Percentiles rank a stretch among this genome's conserved stretches.
Conservation (phyloP, 2,888 invertebrate genomes). For the Cylindroiulus punctatus region DNA sequence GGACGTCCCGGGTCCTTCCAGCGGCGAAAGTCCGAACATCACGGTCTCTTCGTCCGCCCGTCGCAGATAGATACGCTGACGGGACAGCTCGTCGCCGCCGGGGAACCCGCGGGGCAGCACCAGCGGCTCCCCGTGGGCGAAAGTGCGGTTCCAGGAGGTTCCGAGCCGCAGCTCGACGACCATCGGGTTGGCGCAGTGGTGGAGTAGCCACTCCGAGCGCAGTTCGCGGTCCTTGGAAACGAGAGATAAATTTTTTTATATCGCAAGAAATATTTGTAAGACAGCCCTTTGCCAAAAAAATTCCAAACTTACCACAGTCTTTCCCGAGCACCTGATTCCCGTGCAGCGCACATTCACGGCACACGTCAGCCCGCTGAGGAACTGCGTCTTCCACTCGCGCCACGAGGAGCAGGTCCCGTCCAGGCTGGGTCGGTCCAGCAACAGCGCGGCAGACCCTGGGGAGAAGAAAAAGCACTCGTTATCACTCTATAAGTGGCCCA, state of each 20-base stretch:
- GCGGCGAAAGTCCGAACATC: neutral
- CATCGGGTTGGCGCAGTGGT: slow-evolving; percentile 11
- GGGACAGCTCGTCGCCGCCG: too few relatives aligned
- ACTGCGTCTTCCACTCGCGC: neutral
- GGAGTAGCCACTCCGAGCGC: neutral
- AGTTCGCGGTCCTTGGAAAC: too few relatives aligned
- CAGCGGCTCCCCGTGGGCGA: neutral
- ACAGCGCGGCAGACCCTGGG: too few relatives aligned
- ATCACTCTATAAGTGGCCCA: too few relatives aligned
- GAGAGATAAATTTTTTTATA: too few relatives aligned
- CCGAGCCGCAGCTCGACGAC: neutral
- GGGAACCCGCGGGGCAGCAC: too few relatives aligned
- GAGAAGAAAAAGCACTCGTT: too few relatives aligned
- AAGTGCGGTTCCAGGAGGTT: slow-evolving; percentile 3
- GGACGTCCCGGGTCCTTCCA: too few relatives aligned
- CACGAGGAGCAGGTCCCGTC: slow-evolving; percentile 43
- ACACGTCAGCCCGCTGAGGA: neutral
- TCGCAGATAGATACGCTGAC: neutral
- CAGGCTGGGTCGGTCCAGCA: neutral
- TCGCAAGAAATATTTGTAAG: neutral
- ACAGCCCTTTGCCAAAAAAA: neutral
- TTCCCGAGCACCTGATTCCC: slow-evolving; percentile 44
- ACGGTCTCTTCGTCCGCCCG: neutral
- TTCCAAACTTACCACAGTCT: neutral
- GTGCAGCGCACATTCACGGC: neutral